These are phyloP conservation scores for Graptemys geographica DNA, from an alignment of 2,797 vertebrate species.

Conservation along the genomic window DNA sequence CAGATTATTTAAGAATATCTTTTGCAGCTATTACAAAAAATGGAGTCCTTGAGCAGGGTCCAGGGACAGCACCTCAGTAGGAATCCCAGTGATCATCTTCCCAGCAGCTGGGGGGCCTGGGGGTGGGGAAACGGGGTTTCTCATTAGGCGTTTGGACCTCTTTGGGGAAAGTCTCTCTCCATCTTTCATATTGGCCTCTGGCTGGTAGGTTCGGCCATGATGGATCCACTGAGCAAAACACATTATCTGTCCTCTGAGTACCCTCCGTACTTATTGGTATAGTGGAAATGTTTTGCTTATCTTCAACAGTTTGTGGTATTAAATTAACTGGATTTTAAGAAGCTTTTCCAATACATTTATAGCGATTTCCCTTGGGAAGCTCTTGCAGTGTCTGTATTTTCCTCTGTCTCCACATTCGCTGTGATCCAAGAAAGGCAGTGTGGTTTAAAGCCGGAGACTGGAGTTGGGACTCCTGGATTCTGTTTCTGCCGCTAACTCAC, in stretches of 20 bases:
- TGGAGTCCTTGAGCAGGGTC: not conserved
- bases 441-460: not conserved
- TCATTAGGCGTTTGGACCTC: not conserved
- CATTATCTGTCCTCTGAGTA: not conserved
- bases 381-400: no score
- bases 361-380: not conserved
- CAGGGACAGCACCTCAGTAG: not conserved
- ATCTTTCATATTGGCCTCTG: not conserved
- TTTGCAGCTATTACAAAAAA: not conserved
- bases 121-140: not conserved
- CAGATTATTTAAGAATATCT: not conserved
- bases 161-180: not conserved
- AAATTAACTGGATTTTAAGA: not conserved
- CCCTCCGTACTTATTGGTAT: not conserved
- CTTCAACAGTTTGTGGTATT: not conserved
- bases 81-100: not conserved
- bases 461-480: not conserved
- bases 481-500: not conserved
- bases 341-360: not conserved
- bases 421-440: not conserved
- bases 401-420: no score
- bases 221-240: not conserved
- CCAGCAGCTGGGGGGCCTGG: not conserved
- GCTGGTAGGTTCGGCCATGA: not conserved
- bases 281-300: not conserved